A percentile compares a stretch with the other conserved stretches of the same genome.
phyloP scores from a whole-genome alignment of 2,888 invertebrate genomes.

The Pammene fasciana region DNA sequence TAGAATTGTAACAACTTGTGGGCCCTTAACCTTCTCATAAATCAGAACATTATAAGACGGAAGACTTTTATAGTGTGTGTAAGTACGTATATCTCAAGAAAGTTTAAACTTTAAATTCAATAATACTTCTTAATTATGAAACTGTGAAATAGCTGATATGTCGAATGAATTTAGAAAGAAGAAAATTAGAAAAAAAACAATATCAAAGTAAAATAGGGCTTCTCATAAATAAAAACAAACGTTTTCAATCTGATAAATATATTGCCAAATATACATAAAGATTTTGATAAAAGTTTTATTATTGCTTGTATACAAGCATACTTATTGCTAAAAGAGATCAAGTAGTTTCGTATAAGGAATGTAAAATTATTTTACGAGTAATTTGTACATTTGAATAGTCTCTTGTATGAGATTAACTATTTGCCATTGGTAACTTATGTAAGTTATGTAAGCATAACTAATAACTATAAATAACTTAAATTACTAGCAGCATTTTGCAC shows the following conservation, averaged over 20 bases:
- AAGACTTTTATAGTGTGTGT: no score
- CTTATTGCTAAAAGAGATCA: constrained; percentile 36
- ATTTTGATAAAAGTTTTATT: constrained; percentile 14
- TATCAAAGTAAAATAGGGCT: neutral
- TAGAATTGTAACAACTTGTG: no score
- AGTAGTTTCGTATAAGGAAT: constrained; percentile 31
- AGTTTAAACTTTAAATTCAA: no score
- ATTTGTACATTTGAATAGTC: constrained; percentile 11
- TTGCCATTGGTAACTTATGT: constrained; percentile 4
- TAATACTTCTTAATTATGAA: no score
- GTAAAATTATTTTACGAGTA: constrained; percentile 17
- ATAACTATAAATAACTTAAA: neutral
- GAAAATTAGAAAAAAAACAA: neutral
- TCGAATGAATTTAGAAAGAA: no score
- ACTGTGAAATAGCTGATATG: no score
- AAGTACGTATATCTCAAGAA: no score
- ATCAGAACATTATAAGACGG: no score
- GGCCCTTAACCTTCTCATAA: no score
- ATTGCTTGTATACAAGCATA: constrained; percentile 31
- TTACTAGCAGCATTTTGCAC: neutral
- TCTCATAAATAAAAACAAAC: neutral
- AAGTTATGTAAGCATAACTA: neutral
- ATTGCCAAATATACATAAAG: constrained; percentile 29
- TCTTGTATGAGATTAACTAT: neutral
- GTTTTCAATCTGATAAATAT: constrained; percentile 7